Evolutionary conservation across 2,888 invertebrate genomes (phyloP).

Genomic region (Sarcophaga subvicina): DNA sequence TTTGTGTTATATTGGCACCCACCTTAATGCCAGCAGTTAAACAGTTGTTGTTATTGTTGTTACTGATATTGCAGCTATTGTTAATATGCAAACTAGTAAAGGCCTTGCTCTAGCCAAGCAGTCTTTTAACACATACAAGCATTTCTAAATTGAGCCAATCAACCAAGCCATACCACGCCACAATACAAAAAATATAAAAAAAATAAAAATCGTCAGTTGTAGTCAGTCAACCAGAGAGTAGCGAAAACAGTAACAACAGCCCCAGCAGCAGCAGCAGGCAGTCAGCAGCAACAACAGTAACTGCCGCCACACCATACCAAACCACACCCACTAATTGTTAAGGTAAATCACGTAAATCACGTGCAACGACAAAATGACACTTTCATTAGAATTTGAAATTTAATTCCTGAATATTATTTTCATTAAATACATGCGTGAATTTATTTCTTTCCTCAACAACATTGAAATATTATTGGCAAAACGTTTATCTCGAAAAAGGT

Average conservation of each 20-base stretch:
- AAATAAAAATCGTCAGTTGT: background rate
- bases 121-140: background rate
- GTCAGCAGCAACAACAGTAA: conserved; percentile 30
- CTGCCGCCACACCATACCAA: conserved; percentile 22
- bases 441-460: conserved; percentile 56
- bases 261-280: conserved; percentile 10
- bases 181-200: too few species aligned
- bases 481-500: background rate
- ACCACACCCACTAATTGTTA: conserved; percentile 71
- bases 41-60: background rate
- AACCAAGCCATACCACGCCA: conserved; percentile 51
- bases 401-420: conserved; percentile 63
- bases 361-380: conserved; percentile 69
- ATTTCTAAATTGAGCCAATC: conserved; percentile 52
- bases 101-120: conserved; percentile 30
- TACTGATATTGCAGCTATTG: background rate
- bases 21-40: conserved; percentile 47
- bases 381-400: conserved; percentile 70
- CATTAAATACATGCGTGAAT: conserved; percentile 57
- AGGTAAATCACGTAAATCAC: conserved; percentile 71
- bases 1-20: conserved; percentile 62
- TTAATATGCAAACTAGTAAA: conserved; percentile 34
- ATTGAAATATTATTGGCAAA: background rate
- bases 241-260: background rate
- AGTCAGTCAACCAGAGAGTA: conserved; percentile 17